phyloP scores from a whole-genome alignment of 2,888 invertebrate genomes.

The Pristionchus exspectatus region DNA sequence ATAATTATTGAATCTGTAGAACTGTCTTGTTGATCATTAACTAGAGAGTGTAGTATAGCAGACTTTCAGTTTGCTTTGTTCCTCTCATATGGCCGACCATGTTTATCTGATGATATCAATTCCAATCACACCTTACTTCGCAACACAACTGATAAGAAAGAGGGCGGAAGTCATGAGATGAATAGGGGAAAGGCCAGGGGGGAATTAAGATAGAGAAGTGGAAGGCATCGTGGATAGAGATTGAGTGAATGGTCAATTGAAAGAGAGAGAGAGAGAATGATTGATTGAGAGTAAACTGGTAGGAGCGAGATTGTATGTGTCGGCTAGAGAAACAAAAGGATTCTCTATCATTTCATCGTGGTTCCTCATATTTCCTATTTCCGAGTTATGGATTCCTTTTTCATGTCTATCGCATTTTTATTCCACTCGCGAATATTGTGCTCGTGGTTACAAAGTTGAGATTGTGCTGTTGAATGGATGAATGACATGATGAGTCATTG shows the following conservation, averaged over 20 bases:
- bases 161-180: background rate
- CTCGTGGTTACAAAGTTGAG: background rate
- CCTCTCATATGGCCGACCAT: background rate
- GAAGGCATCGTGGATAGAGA: background rate
- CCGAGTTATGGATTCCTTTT: background rate
- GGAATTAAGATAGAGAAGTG: background rate
- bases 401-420: background rate
- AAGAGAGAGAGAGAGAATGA: background rate
- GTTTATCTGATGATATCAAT: background rate
- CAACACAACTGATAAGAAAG: background rate
- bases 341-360: background rate
- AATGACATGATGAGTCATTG: conserved; percentile 4
- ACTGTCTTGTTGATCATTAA: background rate
- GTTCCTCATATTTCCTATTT: background rate
- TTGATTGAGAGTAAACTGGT: background rate
- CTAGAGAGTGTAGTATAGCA: conserved; percentile 21
- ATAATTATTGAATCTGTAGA: background rate
- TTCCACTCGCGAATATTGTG: background rate
- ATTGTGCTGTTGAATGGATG: background rate
- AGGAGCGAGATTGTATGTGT: background rate
- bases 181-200: background rate
- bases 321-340: background rate
- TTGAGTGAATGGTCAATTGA: background rate
- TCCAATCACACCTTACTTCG: conserved; percentile 3
- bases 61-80: background rate